Conservation (phyloP, 2,797 vertebrate species). For the Takifugu rubripes region DNA sequence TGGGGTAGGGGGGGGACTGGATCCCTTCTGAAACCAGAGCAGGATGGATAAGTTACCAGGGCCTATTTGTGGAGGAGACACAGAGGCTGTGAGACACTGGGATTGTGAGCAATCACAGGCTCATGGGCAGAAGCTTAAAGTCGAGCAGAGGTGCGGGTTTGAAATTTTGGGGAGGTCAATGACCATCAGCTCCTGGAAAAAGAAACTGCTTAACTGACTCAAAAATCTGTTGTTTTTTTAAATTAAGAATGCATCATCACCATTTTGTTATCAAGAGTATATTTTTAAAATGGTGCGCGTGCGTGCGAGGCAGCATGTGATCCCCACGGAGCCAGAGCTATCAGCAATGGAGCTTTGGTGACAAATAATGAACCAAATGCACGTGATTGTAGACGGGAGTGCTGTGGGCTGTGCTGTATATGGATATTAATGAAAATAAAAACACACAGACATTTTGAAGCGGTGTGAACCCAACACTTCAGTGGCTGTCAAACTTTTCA, state of each 20-base stretch:
- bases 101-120: conserved; percentile 69
- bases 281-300: no score
- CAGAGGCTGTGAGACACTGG: conserved; percentile 74
- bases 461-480: no score
- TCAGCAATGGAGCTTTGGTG: no score
- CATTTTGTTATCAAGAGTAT: no score
- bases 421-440: no score
- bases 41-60: conserved; percentile 69
- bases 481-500: neutral
- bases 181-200: conserved; percentile 1
- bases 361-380: no score
- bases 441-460: neutral
- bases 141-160: conserved; percentile 32
- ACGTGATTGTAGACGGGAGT: no score
- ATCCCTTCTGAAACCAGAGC: conserved; percentile 79
- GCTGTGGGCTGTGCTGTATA: no score
- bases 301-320: no score
- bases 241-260: no score
- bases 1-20: conserved; percentile 61
- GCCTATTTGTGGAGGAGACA: conserved; percentile 83
- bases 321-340: no score
- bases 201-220: neutral
- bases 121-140: conserved; percentile 47
- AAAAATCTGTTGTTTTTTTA: no score
- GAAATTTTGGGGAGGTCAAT: conserved; percentile 15